Percentiles rank a stretch among this genome's conserved stretches.
Evolutionary conservation across 2,888 invertebrate species (phyloP).

Genomic region (Polyommatus icarus): DNA sequence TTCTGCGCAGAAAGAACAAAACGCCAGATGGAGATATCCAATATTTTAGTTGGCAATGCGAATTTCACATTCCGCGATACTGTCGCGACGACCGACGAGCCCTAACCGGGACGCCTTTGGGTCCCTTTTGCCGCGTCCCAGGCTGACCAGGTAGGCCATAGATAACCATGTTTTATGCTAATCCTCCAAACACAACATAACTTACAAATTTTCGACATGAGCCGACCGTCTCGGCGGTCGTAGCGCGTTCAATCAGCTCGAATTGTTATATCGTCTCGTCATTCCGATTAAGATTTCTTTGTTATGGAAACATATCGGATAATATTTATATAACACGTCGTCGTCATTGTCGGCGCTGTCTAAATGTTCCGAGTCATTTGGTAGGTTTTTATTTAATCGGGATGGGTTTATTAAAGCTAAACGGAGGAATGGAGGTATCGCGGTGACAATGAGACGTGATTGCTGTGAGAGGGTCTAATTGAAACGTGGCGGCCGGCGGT

Average conservation of each 20-base stretch:
- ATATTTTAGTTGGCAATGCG: constrained; percentile 81
- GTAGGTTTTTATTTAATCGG: constrained; percentile 74
- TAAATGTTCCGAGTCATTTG: constrained; percentile 72
- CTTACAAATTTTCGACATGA: constrained; percentile 72
- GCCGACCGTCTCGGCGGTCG: constrained; percentile 52
- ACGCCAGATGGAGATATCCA: constrained; percentile 80
- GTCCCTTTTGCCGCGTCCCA: constrained; percentile 33
- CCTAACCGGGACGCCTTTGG: constrained; percentile 49
- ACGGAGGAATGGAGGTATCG: constrained; percentile 58
- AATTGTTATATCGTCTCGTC: constrained; percentile 78
- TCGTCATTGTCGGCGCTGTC: constrained; percentile 51
- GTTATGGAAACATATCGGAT: constrained; percentile 79
- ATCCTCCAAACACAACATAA: constrained; percentile 71
- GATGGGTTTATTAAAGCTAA: constrained; percentile 75
- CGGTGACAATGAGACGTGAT: constrained; percentile 77
- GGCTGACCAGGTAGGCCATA: constrained; percentile 70
- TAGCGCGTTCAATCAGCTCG: constrained; percentile 70
- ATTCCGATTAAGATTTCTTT: constrained; percentile 79
- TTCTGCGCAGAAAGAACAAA: constrained; percentile 76
- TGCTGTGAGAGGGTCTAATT: constrained; percentile 69
- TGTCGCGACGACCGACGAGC: constrained; percentile 42
- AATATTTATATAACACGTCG: constrained; percentile 77
- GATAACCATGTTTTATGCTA: constrained; percentile 76
- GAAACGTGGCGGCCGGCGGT: constrained; percentile 57
- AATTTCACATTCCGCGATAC: constrained; percentile 76